Evolutionary conservation across 1,140 invertebrate species (phyloP).

Genomic region (Cyclargus thomasi): DNA sequence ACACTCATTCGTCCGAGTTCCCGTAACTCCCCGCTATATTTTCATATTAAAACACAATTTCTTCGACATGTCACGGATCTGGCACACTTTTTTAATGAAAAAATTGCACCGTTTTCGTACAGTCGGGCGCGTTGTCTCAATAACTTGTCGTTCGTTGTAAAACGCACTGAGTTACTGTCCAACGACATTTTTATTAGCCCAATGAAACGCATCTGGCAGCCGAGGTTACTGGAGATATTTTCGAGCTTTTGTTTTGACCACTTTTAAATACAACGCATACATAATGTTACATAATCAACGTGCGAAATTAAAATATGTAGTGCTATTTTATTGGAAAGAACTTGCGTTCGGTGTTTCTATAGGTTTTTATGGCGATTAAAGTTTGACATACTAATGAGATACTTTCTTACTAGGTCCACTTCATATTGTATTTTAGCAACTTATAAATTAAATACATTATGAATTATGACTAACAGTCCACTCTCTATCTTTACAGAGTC

Average conservation of each 20-base stretch:
- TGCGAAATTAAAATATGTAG: too few relatives aligned
- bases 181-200: slow-evolving; percentile 1
- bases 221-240: neutral
- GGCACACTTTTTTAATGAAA: slow-evolving; percentile 10
- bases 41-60: neutral
- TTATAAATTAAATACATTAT: neutral
- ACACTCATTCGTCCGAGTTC: neutral
- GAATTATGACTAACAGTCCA: neutral
- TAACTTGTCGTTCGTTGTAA: neutral
- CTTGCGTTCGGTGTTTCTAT: too few relatives aligned
- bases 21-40: neutral
- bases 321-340: too few relatives aligned
- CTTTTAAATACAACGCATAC: neutral
- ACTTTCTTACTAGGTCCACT: too few relatives aligned
- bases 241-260: neutral
- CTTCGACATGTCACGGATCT: neutral
- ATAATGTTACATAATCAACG: too few relatives aligned
- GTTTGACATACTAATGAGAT: too few relatives aligned
- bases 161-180: neutral
- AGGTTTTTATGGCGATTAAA: too few relatives aligned
- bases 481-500: slow-evolving; percentile 51
- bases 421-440: neutral
- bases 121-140: neutral
- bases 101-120: neutral
- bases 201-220: neutral